phyloP scores from a whole-genome alignment of 1,140 invertebrate genomes.

The Hetaerina americana region DNA sequence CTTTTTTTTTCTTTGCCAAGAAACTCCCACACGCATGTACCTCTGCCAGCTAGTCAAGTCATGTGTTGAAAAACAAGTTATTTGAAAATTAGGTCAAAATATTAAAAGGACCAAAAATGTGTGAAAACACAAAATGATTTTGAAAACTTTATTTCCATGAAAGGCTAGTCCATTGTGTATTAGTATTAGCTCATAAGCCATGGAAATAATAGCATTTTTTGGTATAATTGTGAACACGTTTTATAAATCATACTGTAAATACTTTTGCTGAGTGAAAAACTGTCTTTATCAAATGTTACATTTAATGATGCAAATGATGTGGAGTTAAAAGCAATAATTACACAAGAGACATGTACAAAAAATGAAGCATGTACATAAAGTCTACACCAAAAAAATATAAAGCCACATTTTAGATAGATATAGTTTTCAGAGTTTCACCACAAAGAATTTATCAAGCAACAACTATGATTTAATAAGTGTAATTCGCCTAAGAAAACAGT shows the following conservation, averaged over 20 bases:
- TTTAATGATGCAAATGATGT: not conserved
- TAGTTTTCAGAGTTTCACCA: not conserved
- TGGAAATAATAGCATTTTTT: not conserved
- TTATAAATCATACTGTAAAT: no score
- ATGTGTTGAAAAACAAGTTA: not conserved
- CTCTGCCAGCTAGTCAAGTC: constrained; percentile 3
- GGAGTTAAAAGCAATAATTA: constrained; percentile 1
- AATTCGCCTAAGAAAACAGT: not conserved
- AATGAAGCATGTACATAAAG: constrained; percentile 1
- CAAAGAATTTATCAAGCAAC: not conserved
- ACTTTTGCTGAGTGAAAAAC: no score
- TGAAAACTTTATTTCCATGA: not conserved
- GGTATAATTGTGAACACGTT: no score
- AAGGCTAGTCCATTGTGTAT: constrained; percentile 1
- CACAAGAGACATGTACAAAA: not conserved
- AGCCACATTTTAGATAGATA: not conserved
- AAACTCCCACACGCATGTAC: not conserved
- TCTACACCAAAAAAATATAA: not conserved
- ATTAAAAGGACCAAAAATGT: not conserved
- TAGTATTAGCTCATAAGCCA: not conserved
- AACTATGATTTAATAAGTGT: not conserved
- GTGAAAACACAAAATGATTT: not conserved
- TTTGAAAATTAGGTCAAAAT: not conserved
- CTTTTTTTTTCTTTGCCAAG: constrained; percentile 1
- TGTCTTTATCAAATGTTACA: not conserved